Percentiles rank a stretch among this genome's conserved stretches.
These are phyloP conservation scores for Poecilia velifera DNA, from an alignment of 2,797 vertebrate genomes.

Conservation along the genomic window DNA sequence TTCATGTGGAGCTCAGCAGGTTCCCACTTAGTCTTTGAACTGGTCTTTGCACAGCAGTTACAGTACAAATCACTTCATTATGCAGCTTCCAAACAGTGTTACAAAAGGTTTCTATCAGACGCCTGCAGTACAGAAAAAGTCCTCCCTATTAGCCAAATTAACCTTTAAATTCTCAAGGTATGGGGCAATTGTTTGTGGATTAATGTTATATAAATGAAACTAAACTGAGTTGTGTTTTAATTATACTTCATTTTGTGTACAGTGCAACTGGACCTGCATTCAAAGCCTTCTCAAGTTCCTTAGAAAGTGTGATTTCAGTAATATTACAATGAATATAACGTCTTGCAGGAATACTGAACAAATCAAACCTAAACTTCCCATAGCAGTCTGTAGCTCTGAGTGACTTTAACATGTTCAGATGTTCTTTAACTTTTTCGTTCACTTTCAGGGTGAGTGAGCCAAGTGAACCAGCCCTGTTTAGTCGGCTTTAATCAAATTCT, in stretches of 20 bases:
- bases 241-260: background rate
- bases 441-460: background rate
- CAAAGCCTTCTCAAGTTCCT: background rate
- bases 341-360: too few species aligned
- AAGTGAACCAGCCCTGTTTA: too few species aligned
- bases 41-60: conserved; percentile 24
- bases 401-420: background rate
- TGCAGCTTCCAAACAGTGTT: background rate
- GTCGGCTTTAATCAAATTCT: too few species aligned
- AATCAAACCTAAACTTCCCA: background rate
- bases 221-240: background rate
- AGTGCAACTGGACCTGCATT: background rate
- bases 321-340: background rate
- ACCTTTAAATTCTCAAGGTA: background rate
- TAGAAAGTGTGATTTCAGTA: background rate
- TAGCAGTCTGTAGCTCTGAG: background rate
- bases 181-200: background rate
- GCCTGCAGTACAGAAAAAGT: background rate
- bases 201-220: background rate
- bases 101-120: background rate
- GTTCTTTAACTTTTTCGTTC: background rate
- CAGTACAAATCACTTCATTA: conserved; percentile 15
- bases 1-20: conserved; percentile 45
- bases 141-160: background rate
- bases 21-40: conserved; percentile 24